These are phyloP conservation scores for Popillia japonica DNA, from an alignment of 1,140 invertebrate species.

Conservation along the genomic window DNA sequence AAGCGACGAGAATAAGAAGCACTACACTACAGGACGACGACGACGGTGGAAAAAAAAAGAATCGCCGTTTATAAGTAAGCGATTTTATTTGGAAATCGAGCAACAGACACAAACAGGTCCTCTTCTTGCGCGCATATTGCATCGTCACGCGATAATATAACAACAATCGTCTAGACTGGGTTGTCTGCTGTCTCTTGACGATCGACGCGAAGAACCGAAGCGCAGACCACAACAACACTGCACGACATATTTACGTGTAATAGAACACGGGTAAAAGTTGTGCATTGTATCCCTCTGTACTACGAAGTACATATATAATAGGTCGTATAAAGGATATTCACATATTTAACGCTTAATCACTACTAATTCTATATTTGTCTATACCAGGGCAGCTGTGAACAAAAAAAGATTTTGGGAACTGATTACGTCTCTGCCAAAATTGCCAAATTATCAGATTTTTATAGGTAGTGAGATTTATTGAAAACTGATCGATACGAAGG, in stretches of 20 bases:
- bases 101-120: constrained; percentile 10
- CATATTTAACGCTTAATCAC: too few relatives aligned
- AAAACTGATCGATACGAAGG: too few relatives aligned
- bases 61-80: not conserved
- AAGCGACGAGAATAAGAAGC: not conserved
- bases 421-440: too few relatives aligned
- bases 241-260: not conserved
- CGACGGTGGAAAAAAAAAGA: not conserved
- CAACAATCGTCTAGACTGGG: constrained; percentile 17
- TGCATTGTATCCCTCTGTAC: too few relatives aligned
- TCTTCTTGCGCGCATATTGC: constrained; percentile 7
- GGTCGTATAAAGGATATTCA: too few relatives aligned
- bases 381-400: too few relatives aligned
- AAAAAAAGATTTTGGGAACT: too few relatives aligned
- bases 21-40: not conserved
- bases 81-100: constrained; percentile 14
- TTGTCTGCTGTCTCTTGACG: constrained; percentile 9
- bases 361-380: too few relatives aligned
- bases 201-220: not conserved
- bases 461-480: too few relatives aligned
- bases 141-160: constrained; percentile 10
- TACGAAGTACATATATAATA: too few relatives aligned
- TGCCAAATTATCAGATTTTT: too few relatives aligned
- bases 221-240: not conserved
- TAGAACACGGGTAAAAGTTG: too few relatives aligned